Evolutionary conservation across 1,140 invertebrate genomes (phyloP), one percentile per base, ranked within the genome.

Genomic region (Drosophila eugracilis): DNA sequence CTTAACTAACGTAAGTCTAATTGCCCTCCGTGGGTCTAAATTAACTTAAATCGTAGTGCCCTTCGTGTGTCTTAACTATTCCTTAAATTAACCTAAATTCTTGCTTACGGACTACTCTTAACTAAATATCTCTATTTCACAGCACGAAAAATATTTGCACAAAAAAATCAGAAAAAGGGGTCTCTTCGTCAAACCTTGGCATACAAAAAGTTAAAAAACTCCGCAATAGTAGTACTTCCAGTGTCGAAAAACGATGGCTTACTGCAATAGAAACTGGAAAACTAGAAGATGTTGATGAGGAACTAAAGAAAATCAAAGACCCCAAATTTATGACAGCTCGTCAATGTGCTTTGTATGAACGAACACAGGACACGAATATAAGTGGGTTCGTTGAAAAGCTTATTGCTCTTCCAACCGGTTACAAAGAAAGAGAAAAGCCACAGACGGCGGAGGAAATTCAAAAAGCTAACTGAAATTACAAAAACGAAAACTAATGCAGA

Each of bases 191-290:
- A 5, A 45, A 9, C 21, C 50, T 26, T 52, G 37, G 32, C 1
- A 22, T 92, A 19, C 94, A 94, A 54, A 96, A 95, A 90, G 93
- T 93, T 66, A 95, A 94, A 75, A 94, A 94, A 78, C 93, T 94
- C 10, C 94, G 94, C 83, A 95, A 96, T 19, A 95, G 95, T 81
- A 95, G 94, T 19, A 96, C 95, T 1, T 97, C 96, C 7, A 97
- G 97, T 88, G 97, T 97, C 91, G 97, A 98, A 92, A 97, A 98
- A 92, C 92, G 97, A 76, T 99, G 98, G 98, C 92, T 99, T 7
- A 96, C 97, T 92, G 98, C 97, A 30, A 96, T 99, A 30, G 97
- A 99, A 93, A 97, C 96, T 30, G 98, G 98, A 10, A 97, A 98
- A 93, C 92, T 98, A 3, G 97, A 98, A 92, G 96, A 96, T 94